Evolutionary conservation across 2,888 invertebrate species (phyloP).

Genomic region (Euphydryas editha): DNA sequence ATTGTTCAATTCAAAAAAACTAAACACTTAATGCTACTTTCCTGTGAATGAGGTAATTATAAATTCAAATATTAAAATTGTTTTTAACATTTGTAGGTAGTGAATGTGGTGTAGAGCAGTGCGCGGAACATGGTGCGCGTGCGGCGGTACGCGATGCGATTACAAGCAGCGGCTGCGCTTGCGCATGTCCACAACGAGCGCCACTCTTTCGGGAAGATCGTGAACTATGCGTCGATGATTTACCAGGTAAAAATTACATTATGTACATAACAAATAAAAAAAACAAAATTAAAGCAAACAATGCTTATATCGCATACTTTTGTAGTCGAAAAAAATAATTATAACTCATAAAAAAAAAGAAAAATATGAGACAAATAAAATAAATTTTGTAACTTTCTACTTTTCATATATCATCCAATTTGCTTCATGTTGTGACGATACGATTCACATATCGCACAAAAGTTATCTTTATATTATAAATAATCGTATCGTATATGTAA

Average conservation of each 20-base stretch:
- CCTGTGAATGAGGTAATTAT: conserved; percentile 16
- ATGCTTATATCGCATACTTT: too few species aligned
- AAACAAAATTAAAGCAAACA: too few species aligned
- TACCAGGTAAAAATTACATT: conserved; percentile 85
- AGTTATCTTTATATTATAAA: too few species aligned
- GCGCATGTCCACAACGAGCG: conserved; percentile 89
- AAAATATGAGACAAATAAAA: too few species aligned
- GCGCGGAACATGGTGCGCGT: conserved; percentile 73
- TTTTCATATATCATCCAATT: too few species aligned
- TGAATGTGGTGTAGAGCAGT: conserved; percentile 67
- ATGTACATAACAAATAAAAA: too few species aligned
- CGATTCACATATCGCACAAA: too few species aligned
- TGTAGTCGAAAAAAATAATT: too few species aligned
- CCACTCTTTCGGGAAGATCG: conserved; percentile 93
- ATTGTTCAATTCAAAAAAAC: conserved; percentile 11
- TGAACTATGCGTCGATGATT: conserved; percentile 92
- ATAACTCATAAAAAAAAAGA: too few species aligned
- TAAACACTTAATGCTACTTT: conserved; percentile 31
- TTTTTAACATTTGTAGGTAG: conserved; percentile 53
- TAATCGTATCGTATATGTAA: too few species aligned
- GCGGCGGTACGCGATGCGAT: conserved; percentile 51
- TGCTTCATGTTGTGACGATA: too few species aligned
- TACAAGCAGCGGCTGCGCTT: conserved; percentile 85
- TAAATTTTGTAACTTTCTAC: too few species aligned
- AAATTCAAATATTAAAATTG: conserved; percentile 1